Evolutionary conservation across 37 sponge, comb jelly and placozoan species (phyloP), one percentile per base, ranked within the genome.

Genomic region (Lycopodina hypogea): DNA sequence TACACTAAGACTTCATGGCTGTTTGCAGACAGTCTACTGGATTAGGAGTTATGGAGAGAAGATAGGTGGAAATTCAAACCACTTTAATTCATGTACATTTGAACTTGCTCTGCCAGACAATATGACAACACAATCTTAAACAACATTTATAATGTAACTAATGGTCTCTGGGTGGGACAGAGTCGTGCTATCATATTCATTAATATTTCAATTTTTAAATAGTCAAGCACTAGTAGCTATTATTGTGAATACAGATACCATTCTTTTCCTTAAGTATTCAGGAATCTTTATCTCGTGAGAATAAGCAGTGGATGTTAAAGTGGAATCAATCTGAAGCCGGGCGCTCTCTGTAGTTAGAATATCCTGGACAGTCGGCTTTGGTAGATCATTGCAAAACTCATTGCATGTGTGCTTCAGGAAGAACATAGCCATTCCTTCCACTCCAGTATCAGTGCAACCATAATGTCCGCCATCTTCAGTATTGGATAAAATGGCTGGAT

Each of bases 391-490:
- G 41, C 85, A 84, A 41, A 84, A 71, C 19, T 50, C 22, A 37
- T 70, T 86, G 48, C 86, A 86, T 0, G 39, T 79, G 75, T 86
- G 86, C 37, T 79, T 42, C 12, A 75, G 45, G 56, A 86, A 86
- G 37, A 86, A 86, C 80, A 79, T 79, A 35, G 69, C 69, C 69
- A 86, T 79, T 72, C 86, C 86, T 41, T 79, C 75, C 36, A 79
- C 69, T 56, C 86, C 86, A 67, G 60, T 79, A 30, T 86, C 86
- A 28, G 86, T 86, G 36, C 56, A 37, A 1, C 86, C 86, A 42
- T 86, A 86, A 8, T 34, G 34, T 1, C 68, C 57, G 35, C 51
- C 51, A 40, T 71, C 28, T 21, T 51, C 53, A 4, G 28, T 42
- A 22, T 45, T 33, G 12, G 85, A 84, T 23, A 84, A 17, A 1